Percentiles rank a stretch among this genome's conserved stretches.
Conservation (phyloP, 2,113 vertebrate species). For the Hemichromis elongatus region DNA sequence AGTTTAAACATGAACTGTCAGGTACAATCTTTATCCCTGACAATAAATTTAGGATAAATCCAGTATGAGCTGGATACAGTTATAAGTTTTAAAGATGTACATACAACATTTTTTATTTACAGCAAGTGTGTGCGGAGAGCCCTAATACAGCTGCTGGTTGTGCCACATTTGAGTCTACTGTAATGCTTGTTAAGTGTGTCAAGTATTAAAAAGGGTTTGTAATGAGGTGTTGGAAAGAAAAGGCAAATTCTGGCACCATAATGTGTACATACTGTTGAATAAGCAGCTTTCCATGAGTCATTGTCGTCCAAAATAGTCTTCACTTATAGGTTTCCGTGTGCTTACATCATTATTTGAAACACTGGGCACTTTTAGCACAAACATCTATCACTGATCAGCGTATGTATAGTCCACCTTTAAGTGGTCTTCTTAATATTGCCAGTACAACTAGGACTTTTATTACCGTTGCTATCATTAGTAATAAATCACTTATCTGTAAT, state of each 20-base stretch:
- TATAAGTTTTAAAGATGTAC: neutral
- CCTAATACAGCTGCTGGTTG: neutral
- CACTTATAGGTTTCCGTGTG: neutral
- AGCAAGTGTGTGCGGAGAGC: neutral
- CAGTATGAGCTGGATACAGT: neutral
- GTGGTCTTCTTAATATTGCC: neutral
- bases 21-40: neutral
- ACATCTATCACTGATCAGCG: neutral
- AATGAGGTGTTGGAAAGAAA: neutral
- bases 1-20: neutral
- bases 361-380: neutral
- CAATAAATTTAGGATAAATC: neutral
- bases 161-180: neutral
- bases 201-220: neutral
- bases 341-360: neutral
- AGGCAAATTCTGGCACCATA: neutral
- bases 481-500: constrained; percentile 3
- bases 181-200: neutral
- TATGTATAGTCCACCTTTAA: neutral
- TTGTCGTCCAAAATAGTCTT: neutral
- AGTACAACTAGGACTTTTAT: neutral
- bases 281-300: neutral
- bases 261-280: neutral
- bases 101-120: neutral
- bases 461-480: neutral